Evolutionary conservation across 2,113 vertebrate genomes (phyloP).

Genomic region (Cebidichthys violaceus): DNA sequence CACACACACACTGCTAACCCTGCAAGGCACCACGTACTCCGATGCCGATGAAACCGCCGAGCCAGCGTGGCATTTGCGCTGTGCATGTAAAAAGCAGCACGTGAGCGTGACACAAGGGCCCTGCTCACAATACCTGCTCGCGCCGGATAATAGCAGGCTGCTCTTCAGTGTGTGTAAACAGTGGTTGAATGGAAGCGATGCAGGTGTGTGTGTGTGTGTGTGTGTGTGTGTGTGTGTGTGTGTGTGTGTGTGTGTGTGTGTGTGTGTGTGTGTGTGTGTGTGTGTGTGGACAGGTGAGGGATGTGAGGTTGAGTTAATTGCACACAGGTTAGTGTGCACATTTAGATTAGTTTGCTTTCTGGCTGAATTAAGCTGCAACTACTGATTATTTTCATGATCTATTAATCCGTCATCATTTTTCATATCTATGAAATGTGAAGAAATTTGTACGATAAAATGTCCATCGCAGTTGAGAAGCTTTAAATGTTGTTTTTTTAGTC

Average conservation of each 20-base stretch:
- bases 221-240: conserved; percentile 18
- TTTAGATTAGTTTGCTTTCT: conserved; percentile 17
- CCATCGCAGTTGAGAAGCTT: too few relatives aligned
- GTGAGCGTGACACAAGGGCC: conserved; percentile 60
- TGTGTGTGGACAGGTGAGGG: conserved; percentile 50
- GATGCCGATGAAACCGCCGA: conserved; percentile 31
- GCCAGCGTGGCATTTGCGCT: background rate
- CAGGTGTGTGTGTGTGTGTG: background rate
- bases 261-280: conserved; percentile 26
- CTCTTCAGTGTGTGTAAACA: conserved; percentile 52
- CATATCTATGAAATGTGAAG: background rate
- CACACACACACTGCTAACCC: conserved; percentile 12
- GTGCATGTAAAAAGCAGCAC: conserved; percentile 28
- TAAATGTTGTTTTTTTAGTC: background rate
- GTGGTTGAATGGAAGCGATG: background rate
- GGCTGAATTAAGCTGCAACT: background rate
- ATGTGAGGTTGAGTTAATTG: conserved; percentile 45
- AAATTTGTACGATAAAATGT: background rate
- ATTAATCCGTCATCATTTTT: background rate
- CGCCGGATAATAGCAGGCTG: conserved; percentile 24
- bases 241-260: too few relatives aligned
- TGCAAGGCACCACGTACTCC: conserved; percentile 33
- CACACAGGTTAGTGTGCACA: conserved; percentile 4
- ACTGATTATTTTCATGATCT: background rate
- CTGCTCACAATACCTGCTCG: conserved; percentile 30